phyloP scores from a whole-genome alignment of 2,888 invertebrate genomes.

The Formica aserva region DNA sequence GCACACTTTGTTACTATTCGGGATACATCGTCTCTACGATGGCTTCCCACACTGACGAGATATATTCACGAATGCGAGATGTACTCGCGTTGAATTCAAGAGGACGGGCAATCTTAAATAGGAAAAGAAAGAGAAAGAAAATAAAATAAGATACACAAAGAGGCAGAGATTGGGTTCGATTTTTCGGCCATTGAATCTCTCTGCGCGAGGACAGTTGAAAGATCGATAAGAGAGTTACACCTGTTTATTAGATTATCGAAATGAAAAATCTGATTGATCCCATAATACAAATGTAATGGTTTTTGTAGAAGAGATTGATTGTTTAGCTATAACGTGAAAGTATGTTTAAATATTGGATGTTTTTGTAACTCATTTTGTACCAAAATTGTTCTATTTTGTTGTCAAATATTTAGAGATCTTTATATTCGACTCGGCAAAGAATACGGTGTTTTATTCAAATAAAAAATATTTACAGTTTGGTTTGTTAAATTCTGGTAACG shows the following conservation, averaged over 20 bases:
- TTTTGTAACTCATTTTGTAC: neutral
- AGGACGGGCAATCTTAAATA: conserved; percentile 51
- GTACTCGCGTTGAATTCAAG: conserved; percentile 63
- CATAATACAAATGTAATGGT: neutral
- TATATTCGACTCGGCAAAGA: neutral
- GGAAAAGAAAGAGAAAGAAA: conserved; percentile 27
- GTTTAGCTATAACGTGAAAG: neutral
- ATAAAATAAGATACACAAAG: conserved; percentile 35
- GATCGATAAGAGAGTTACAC: conserved; percentile 71
- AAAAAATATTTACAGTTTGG: neutral
- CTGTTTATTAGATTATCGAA: conserved; percentile 63
- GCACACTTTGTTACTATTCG: conserved; percentile 54
- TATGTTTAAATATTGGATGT: neutral
- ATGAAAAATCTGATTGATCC: neutral
- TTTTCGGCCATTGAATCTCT: conserved; percentile 74
- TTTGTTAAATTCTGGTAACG: neutral
- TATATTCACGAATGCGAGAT: conserved; percentile 51
- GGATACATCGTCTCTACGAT: conserved; percentile 67
- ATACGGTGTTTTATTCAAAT: neutral
- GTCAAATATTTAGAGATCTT: neutral
- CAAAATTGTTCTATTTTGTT: neutral
- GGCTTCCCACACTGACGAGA: conserved; percentile 65
- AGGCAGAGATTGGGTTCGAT: conserved; percentile 66
- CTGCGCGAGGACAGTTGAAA: conserved; percentile 62
- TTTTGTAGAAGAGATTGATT: neutral